These are phyloP conservation scores for Acanthosepion esculentum DNA, from an alignment of 2,888 invertebrate genomes.

Conservation along the genomic window DNA sequence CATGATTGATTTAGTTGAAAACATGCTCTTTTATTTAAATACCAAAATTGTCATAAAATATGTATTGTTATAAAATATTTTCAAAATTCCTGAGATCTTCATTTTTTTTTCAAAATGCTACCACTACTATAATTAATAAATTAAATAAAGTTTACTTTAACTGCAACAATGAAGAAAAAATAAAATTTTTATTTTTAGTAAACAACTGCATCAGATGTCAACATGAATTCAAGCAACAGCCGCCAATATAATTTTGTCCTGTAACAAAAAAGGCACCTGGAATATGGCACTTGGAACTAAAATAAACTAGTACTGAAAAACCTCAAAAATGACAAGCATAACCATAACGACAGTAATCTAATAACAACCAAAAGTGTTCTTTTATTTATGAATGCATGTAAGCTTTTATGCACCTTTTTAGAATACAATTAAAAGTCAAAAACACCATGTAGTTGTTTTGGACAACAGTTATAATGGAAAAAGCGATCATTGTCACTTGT, in stretches of 20 bases:
- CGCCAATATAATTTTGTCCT: no score
- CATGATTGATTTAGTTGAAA: no score
- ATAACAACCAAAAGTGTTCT: not conserved
- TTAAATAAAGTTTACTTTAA: no score
- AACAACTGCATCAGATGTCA: not conserved
- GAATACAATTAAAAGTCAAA: not conserved
- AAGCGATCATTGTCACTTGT: not conserved
- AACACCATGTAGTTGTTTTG: not conserved
- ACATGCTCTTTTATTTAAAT: no score
- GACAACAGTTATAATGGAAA: slow-evolving; percentile 39
- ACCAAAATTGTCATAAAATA: no score
- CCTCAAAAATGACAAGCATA: not conserved
- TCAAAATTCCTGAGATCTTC: no score
- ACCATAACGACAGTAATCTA: not conserved
- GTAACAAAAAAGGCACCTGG: no score
- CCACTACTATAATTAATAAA: no score
- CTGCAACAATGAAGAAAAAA: not conserved
- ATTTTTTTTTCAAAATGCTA: no score
- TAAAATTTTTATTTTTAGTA: not conserved
- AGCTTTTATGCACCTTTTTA: not conserved
- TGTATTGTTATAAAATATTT: no score
- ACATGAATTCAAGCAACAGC: not conserved
- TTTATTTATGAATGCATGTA: not conserved
- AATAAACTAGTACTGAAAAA: not conserved
- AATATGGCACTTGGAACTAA: no score